Conservation (phyloP, 2,797 vertebrate species). For the Acrossocheilus fasciatus region DNA sequence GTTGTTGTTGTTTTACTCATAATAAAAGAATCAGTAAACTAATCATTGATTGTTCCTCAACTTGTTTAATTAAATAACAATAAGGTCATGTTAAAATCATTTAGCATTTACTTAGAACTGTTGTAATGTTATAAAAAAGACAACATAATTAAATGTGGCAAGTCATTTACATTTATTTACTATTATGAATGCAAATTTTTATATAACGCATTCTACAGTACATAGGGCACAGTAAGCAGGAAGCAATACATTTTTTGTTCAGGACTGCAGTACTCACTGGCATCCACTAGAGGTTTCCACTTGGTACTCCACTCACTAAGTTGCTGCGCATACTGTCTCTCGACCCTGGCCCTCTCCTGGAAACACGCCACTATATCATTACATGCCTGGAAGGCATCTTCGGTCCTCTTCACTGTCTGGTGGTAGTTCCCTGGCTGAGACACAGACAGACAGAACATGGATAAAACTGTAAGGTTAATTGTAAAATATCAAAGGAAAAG, state of each 20-base stretch:
- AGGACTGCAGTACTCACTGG: constrained; percentile 75
- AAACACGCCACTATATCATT: constrained; percentile 85
- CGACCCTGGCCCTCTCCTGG: constrained; percentile 86
- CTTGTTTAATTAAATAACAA: neutral
- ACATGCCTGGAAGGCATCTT: constrained; percentile 84
- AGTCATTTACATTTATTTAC: neutral
- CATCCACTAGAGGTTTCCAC: constrained; percentile 83
- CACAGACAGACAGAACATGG: constrained; percentile 55
- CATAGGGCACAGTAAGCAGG: neutral
- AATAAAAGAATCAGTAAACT: neutral
- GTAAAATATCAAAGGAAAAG: neutral
- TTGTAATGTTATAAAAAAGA: neutral
- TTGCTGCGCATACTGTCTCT: constrained; percentile 84
- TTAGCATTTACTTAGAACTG: neutral
- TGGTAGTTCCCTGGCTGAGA: constrained; percentile 86
- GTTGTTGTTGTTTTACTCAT: neutral
- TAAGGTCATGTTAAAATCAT: neutral
- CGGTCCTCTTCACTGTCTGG: constrained; percentile 80
- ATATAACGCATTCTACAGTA: neutral
- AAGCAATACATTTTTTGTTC: neutral
- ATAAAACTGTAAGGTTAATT: neutral
- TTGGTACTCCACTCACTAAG: constrained; percentile 82
- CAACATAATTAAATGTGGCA: neutral
- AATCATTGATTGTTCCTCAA: neutral
- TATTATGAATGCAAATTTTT: neutral